Conservation (phyloP, 2,113 vertebrate genomes). For the Pelvicachromis taeniatus region DNA sequence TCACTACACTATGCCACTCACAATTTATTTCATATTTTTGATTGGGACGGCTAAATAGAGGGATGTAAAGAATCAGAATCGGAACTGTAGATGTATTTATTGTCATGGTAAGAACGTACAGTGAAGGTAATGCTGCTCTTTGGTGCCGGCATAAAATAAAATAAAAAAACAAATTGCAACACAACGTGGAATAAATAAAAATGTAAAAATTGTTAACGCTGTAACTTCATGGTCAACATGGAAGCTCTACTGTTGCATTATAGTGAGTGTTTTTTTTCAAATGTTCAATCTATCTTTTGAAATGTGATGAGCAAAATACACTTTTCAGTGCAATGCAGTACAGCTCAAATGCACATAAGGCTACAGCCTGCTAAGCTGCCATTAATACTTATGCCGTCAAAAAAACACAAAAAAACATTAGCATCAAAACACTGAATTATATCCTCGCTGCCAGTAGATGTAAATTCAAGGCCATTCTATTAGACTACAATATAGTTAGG, state of each 20-base stretch:
- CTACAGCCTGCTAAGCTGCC: background rate
- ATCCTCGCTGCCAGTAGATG: background rate
- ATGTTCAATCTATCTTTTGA: background rate
- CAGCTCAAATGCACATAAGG: background rate
- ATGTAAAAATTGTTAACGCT: background rate
- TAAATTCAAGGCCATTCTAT: background rate
- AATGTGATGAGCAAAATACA: background rate
- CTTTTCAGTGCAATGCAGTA: background rate
- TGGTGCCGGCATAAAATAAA: background rate
- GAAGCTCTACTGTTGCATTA: background rate
- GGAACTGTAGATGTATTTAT: background rate
- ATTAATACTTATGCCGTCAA: accelerated
- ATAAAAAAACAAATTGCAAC: background rate
- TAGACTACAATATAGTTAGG: background rate
- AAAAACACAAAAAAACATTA: background rate
- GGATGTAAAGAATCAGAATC: background rate
- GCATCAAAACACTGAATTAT: background rate
- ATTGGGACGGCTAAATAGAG: background rate
- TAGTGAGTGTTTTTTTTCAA: background rate
- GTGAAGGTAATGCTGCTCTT: background rate
- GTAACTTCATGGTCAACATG: background rate
- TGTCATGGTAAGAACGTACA: background rate
- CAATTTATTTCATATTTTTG: background rate
- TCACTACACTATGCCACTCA: background rate
- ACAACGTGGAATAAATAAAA: background rate